Evolutionary conservation across 2,888 invertebrate genomes (phyloP).

Genomic region (Clusia tigrina): DNA sequence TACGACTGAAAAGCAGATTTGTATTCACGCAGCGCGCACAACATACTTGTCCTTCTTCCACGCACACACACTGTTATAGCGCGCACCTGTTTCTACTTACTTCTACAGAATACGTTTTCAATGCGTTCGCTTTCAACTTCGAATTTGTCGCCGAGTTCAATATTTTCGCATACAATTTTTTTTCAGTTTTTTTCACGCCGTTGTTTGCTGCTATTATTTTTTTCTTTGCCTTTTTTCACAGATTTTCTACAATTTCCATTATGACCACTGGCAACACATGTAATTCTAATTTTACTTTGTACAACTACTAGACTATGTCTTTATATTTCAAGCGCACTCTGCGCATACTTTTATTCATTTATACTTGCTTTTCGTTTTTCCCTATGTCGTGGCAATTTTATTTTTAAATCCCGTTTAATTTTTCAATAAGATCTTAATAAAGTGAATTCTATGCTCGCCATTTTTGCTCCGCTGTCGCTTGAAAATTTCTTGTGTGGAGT

Average conservation of each 20-base stretch:
- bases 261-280: slow-evolving; percentile 27
- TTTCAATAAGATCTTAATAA: slow-evolving; percentile 5
- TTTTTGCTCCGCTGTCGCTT: background rate
- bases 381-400: slow-evolving; percentile 28
- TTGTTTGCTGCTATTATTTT: slow-evolving; percentile 8
- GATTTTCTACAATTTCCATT: slow-evolving; percentile 20
- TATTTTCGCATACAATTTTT: no score
- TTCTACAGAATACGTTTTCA: slow-evolving; percentile 8
- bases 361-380: background rate
- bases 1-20: slow-evolving; percentile 7
- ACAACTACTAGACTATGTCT: background rate
- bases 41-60: slow-evolving; percentile 13
- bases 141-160: slow-evolving; percentile 28
- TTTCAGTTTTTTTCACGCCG: slow-evolving; percentile 4
- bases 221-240: no score
- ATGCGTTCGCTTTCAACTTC: slow-evolving; percentile 26
- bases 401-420: slow-evolving; percentile 36
- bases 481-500: no score
- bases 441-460: slow-evolving; percentile 8
- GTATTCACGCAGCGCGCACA: slow-evolving; percentile 13
- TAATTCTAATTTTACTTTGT: slow-evolving; percentile 7
- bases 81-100: slow-evolving; percentile 1
- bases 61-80: slow-evolving; percentile 14
- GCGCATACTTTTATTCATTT: no score
- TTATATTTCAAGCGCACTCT: background rate